Percentiles rank a stretch among this genome's conserved stretches.
phyloP scores from a whole-genome alignment of 2,888 invertebrate genomes.

The Cactoblastis cactorum region DNA sequence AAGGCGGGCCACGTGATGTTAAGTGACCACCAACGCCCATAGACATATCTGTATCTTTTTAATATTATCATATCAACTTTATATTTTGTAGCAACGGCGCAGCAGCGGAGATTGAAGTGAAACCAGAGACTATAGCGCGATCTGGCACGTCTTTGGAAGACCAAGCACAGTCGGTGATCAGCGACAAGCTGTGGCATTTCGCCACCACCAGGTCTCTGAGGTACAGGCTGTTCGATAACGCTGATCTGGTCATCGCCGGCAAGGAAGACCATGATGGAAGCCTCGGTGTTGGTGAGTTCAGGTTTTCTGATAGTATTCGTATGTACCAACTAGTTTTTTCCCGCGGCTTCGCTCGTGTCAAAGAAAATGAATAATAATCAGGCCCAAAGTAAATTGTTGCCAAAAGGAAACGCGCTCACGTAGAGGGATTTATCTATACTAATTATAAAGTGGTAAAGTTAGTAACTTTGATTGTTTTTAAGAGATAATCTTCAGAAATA shows the following conservation, averaged over 20 bases:
- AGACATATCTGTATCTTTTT: too few relatives aligned
- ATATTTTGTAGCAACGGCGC: slow-evolving; percentile 62
- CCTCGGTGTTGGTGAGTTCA: slow-evolving; percentile 79
- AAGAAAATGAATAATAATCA: too few relatives aligned
- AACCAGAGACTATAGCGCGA: slow-evolving; percentile 78
- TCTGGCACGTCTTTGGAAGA: slow-evolving; percentile 81
- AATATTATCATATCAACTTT: not conserved
- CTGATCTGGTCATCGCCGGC: slow-evolving; percentile 87
- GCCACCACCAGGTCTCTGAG: slow-evolving; percentile 87
- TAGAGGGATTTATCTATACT: too few relatives aligned
- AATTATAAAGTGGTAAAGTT: too few relatives aligned
- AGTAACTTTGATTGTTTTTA: too few relatives aligned
- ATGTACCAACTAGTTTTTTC: too few relatives aligned
- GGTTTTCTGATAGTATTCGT: slow-evolving; percentile 12
- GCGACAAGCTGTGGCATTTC: slow-evolving; percentile 87
- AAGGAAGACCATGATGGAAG: slow-evolving; percentile 83
- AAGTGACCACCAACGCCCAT: too few relatives aligned
- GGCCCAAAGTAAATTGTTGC: too few relatives aligned
- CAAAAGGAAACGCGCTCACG: too few relatives aligned
- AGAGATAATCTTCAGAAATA: too few relatives aligned
- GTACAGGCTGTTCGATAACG: slow-evolving; percentile 87
- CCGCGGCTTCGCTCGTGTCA: too few relatives aligned
- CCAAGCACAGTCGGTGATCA: slow-evolving; percentile 81
- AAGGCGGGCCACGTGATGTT: too few relatives aligned
- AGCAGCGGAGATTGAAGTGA: slow-evolving; percentile 66